phyloP scores from a whole-genome alignment of 2,888 invertebrate genomes.

The Chymomyza caudatula region DNA sequence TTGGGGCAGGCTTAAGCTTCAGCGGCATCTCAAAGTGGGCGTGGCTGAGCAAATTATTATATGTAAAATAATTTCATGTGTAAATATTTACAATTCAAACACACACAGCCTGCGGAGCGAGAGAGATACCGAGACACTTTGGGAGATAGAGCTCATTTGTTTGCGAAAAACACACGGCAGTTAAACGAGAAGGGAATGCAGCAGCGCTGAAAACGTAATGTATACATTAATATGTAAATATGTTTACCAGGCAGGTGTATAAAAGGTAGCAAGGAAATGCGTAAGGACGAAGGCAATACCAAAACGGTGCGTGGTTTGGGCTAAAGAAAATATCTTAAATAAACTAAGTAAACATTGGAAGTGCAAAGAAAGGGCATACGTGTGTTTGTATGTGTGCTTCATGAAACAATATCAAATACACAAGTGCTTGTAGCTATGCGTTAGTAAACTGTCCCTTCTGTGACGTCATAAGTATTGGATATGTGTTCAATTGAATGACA shows the following conservation, averaged over 20 bases:
- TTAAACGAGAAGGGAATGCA: not conserved
- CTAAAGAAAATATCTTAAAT: constrained; percentile 56
- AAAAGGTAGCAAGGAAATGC: not conserved
- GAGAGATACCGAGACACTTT: not conserved
- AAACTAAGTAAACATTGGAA: constrained; percentile 46
- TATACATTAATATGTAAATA: constrained; percentile 54
- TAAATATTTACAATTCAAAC: constrained; percentile 58
- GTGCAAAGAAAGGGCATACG: not conserved
- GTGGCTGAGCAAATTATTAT: not conserved
- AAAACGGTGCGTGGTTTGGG: not conserved
- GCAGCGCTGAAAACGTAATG: constrained; percentile 38
- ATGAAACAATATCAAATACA: constrained; percentile 50
- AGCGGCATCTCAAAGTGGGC: not conserved
- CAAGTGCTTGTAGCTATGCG: not conserved
- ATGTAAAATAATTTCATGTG: constrained; percentile 55
- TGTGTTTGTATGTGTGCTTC: constrained; percentile 29
- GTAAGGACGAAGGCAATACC: not conserved
- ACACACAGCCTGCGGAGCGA: not conserved
- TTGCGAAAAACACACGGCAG: constrained; percentile 39
- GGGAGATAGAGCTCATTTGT: constrained; percentile 40
- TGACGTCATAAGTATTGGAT: constrained; percentile 65
- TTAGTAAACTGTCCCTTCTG: not conserved
- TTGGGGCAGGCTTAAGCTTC: not conserved
- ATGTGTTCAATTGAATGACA: constrained; percentile 54
- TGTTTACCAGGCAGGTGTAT: constrained; percentile 24